Percentiles rank a stretch among this genome's conserved stretches.
phyloP scores from a whole-genome alignment of 2,113 vertebrate species.

The Irena cyanogastra region DNA sequence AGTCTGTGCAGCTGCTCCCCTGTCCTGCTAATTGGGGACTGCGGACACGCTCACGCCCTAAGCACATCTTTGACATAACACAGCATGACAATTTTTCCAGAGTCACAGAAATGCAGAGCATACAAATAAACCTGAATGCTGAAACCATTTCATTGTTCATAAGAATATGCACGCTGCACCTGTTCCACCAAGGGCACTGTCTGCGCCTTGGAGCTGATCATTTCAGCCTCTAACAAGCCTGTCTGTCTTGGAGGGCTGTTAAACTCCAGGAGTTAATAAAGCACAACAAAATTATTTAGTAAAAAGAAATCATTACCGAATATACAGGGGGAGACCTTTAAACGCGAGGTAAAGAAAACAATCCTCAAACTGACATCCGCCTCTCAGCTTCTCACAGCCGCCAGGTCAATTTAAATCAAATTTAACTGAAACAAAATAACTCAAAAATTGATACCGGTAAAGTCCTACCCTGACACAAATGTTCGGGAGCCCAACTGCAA shows the following conservation, averaged over 20 bases:
- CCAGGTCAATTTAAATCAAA: background rate
- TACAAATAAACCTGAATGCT: slow-evolving; percentile 1
- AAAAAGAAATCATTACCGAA: background rate
- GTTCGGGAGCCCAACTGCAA: background rate
- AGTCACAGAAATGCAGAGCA: slow-evolving; percentile 9
- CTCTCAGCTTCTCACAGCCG: background rate
- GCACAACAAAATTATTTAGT: background rate
- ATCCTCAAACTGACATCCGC: background rate
- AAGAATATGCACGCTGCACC: background rate
- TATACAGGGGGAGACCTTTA: background rate
- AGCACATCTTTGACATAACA: slow-evolving; percentile 8
- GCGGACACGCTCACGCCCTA: background rate
- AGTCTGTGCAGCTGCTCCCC: background rate
- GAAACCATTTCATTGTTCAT: slow-evolving; percentile 23
- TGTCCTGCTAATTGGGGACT: background rate
- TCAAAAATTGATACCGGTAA: background rate
- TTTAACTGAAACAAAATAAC: background rate
- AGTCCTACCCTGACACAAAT: background rate
- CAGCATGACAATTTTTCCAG: slow-evolving; percentile 11
- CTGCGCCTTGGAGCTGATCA: background rate
- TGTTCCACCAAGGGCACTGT: slow-evolving; percentile 12
- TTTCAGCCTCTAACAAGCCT: background rate
- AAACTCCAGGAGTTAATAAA: background rate
- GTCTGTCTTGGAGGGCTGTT: background rate
- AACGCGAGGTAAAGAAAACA: background rate